Evolutionary conservation across 35 echinoderm and acorn worm species (phyloP).

Genomic region (Diadema setosum): DNA sequence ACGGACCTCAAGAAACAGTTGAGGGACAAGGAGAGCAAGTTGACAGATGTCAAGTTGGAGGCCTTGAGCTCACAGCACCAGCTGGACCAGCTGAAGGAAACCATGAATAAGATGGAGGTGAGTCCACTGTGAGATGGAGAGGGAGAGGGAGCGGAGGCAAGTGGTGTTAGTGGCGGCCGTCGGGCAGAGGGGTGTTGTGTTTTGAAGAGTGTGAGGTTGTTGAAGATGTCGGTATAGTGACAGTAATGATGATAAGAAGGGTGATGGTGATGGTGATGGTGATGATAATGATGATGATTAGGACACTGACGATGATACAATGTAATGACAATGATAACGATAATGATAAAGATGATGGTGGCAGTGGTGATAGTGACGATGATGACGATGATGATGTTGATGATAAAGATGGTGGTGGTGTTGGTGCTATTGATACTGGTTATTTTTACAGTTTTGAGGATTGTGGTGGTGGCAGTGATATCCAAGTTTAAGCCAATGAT

Average conservation of each 20-base stretch:
- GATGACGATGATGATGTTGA: background rate
- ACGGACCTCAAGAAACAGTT: slow-evolving; percentile 67
- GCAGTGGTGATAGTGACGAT: background rate
- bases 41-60: slow-evolving; percentile 91
- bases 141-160: too few species aligned
- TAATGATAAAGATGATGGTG: background rate
- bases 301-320: background rate
- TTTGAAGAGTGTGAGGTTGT: too few species aligned
- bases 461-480: background rate
- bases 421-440: background rate
- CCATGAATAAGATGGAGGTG: slow-evolving; percentile 97
- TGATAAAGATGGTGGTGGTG: background rate
- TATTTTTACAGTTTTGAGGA: background rate
- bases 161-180: background rate
- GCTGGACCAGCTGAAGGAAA: slow-evolving; percentile 90
- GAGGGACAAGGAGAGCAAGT: slow-evolving; percentile 87
- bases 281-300: background rate
- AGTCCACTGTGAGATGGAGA: background rate
- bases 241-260: background rate
- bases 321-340: background rate
- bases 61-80: slow-evolving; percentile 91
- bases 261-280: background rate
- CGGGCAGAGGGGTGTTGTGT: too few species aligned
- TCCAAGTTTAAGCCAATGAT: background rate
- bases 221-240: too few species aligned